Base-by-base conservation (phyloP, 2,797 vertebrate genomes). In the Lepus townsendii region DNA sequence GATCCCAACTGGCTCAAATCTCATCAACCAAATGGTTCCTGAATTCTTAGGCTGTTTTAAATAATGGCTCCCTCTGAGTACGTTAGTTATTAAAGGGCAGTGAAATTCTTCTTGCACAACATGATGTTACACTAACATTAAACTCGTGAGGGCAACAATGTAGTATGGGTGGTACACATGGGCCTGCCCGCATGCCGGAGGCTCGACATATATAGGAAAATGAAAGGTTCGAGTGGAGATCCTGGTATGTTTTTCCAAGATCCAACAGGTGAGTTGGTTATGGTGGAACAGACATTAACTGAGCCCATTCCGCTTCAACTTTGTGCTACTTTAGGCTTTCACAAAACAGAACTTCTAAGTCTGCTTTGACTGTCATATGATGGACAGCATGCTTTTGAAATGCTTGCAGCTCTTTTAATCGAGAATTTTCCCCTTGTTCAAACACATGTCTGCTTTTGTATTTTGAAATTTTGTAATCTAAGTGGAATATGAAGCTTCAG, bases 51-150 rank as follows among this genome's bases (percentile, higher is more conserved):
- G 32, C 88, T 77, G 24, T 82, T 95, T 96, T 80, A 84, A 94
- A 84, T 77, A 73, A 92, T 65, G 76, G 26, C 69, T 93, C 72
- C 80, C 83, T 83, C 79, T 63, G 60, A 93, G 75, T 63, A 75
- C 35, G 52, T 50, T 88, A 78, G 50, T 54, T 90, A 94, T 90
- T 89, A 93, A 96, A 92, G 90, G 90, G 91, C 24, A 14, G 73
- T 80, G 76, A 73, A 83, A 90, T 93, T 77, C 60, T 78, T 95
- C 93, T 75, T 54, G 35, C 57, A 82, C 68, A 84, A 68, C 93
- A 88, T 16, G 65, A 71, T 80, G 54, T 76, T 72, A 79, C 35
- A 76, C 89, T 82, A 86, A 76, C 83, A 83, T 79, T 94, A 86
- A 95, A 69, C 85, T 83, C 92, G 32, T 20, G 75, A 82, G 82